Evolutionary conservation across 2,113 vertebrate genomes (phyloP), one percentile per base, ranked within the genome.

Genomic region (Tauraco erythrolophus): DNA sequence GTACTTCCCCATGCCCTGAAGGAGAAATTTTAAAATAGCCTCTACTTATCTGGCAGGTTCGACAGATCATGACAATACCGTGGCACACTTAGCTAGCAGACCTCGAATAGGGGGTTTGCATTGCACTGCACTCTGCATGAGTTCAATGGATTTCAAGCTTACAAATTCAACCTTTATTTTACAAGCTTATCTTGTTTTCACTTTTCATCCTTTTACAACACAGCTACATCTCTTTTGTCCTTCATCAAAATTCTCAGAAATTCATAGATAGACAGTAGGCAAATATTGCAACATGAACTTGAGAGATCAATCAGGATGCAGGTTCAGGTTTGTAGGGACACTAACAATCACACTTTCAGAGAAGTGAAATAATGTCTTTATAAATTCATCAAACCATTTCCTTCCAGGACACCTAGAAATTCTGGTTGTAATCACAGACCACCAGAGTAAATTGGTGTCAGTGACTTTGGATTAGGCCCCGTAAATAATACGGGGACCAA

Each of bases 1-100:
- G 80, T 82, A 92, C 83, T 97, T 96, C 84, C 88, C 80, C 48
- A 4, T 95, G 81, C 84, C 94, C 92, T 79, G 71, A 93, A 96
- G 89, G 87, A 93, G 92, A 96, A 70, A 89, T 56, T 96, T 93
- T 97, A 89, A 96, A 96, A 96, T 94, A 97, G 80, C 39, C 88
- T 95, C 51, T 46, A 83, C 82, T 69, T 77, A 72, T 94, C 89
- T 92, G 77, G 74, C 87, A 92, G 70, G 74, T 94, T 88, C 96
- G 94, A 96, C 85, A 70, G 89, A 90, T 96, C 82, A 41, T 61
- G 77, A 56, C 80, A 85, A 35, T 30, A 69, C 85, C 75, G 68
- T 51, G 89, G 83, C 70, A 77, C 37, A 33, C 7, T 3, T 71
- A 80, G 83, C 81, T 24, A 92, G 43, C 66, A 93, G 92, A 93